Base-by-base conservation (phyloP, 1,140 invertebrate species). In the Penaeus indicus region DNA sequence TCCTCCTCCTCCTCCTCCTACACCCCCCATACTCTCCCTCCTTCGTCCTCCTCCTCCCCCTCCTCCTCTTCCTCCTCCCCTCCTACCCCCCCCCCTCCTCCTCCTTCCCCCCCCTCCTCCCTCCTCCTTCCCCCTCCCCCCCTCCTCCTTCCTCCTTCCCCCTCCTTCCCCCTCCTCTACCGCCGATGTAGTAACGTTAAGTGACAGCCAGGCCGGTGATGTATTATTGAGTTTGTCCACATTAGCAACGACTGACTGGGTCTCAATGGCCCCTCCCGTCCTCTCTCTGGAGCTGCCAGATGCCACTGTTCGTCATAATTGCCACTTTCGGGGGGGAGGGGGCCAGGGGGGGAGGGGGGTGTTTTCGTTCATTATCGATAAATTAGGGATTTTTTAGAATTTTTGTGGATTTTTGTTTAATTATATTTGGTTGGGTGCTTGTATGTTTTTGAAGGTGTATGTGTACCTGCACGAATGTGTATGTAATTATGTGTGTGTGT, bases 221-320 rank as follows among this genome's bases (percentile, higher is more conserved):
- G 69, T 88, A 84, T 88, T 88, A 88, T 88, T 88, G 86, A 88
- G 78, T 88, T 88, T 88, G 86, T 78, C 79, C 86, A 69, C 78
- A 88, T 88, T 88, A 88, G 80, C 69, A 67, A 88, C 86, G 86
- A 79, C 60, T 78, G 81, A 88, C 64, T 88, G 86, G 27, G 13
- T 78, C 72, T 77, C 27, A 88, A 88, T 88, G 69, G 81, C 42
- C 69, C 27, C 25, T 54, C 80, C 38, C 69, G 75, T 64, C 63
- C 86, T 83, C 69, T 72, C 61, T 60, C n/a, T 64, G 18, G 22
- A 27, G 80, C 27, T 88, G 67, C 81, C 86, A 84, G 80, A 84
- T 25, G 32, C 60, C 78, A 54, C 78, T 54, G 42, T 60, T 27
- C 22, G n/a, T n/a, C 60, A 47, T 78, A 78, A 62, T 84, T 83